A percentile compares a stretch with the other conserved stretches of the same genome.
Conservation (phyloP, 2,797 vertebrate genomes). For the Pempheris klunzingeri region DNA sequence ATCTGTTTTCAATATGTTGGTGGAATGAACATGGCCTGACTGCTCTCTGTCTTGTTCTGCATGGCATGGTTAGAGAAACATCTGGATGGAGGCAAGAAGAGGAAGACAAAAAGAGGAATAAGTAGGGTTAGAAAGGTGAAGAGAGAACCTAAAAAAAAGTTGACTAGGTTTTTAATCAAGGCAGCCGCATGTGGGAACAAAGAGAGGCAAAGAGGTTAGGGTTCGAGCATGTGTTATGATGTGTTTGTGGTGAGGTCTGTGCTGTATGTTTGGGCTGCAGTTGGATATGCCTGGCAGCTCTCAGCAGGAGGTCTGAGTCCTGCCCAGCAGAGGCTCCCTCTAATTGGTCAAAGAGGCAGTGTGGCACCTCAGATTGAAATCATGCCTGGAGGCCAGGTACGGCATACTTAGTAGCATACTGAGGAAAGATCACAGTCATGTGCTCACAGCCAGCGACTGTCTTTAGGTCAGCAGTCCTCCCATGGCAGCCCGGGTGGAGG, state of each 20-base stretch:
- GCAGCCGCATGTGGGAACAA: conserved; percentile 57
- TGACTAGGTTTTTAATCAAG: conserved; percentile 64
- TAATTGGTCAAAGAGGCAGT: conserved; percentile 72
- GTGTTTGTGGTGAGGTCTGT: conserved; percentile 68
- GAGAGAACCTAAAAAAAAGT: conserved; percentile 33
- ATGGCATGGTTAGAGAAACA: conserved; percentile 68
- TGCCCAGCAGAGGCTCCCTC: conserved; percentile 66
- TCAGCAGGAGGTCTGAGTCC: conserved; percentile 63
- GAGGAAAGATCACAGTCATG: conserved; percentile 57
- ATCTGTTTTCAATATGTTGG: conserved; percentile 78
- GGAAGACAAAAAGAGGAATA: conserved; percentile 56
- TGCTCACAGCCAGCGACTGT: conserved; percentile 33
- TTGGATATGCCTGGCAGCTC: conserved; percentile 70
- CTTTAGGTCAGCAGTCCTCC: conserved; percentile 57
- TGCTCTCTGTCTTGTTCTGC: conserved; percentile 50
- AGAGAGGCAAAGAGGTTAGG: conserved; percentile 44
- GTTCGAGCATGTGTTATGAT: conserved; percentile 60
- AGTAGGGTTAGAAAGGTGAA: conserved; percentile 48
- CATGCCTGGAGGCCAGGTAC: conserved; percentile 59
- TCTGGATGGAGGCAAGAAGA: conserved; percentile 77
- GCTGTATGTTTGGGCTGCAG: conserved; percentile 65
- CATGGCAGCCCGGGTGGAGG: background rate
- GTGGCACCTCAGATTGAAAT: conserved; percentile 64
- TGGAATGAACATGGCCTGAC: conserved; percentile 55
- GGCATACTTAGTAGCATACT: conserved; percentile 53